A percentile compares a stretch with the other conserved stretches of the same genome.
Evolutionary conservation across 2,113 vertebrate genomes (phyloP).

Genomic region (Zosterops lateralis): DNA sequence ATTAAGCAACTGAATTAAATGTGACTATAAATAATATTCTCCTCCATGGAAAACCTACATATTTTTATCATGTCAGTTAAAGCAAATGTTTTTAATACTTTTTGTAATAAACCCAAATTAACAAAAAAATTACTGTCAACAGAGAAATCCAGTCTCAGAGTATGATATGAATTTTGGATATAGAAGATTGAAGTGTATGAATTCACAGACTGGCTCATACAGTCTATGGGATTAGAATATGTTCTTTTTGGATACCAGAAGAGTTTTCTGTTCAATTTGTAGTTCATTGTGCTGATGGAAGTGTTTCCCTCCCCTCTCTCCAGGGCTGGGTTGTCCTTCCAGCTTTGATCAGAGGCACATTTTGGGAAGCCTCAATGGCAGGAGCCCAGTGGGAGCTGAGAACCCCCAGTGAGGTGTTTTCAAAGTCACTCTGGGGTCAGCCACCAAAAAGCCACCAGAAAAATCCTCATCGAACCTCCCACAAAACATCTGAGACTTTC

Average conservation of each 20-base stretch:
- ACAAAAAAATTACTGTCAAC: not conserved
- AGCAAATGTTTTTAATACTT: not conserved
- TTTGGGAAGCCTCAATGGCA: not conserved
- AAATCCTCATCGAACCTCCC: not conserved
- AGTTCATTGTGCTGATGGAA: not conserved
- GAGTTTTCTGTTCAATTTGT: not conserved
- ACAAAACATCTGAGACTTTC: not conserved
- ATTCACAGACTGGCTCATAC: not conserved
- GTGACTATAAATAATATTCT: not conserved
- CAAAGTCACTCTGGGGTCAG: not conserved
- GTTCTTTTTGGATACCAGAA: not conserved
- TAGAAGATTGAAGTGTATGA: not conserved
- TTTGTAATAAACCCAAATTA: not conserved
- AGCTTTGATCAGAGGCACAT: not conserved
- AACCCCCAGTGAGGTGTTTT: not conserved
- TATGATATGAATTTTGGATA: not conserved
- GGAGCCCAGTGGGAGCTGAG: not conserved
- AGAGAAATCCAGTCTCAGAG: not conserved
- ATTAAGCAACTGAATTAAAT: not conserved
- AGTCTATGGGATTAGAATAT: not conserved
- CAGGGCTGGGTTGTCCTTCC: not conserved
- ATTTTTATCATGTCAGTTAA: not conserved
- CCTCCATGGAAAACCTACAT: not conserved
- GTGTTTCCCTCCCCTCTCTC: not conserved
- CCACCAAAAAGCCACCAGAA: not conserved